A percentile compares a stretch with the other conserved stretches of the same genome.
These are phyloP conservation scores for Balaeniceps rex DNA, from an alignment of 2,113 vertebrate genomes.

Conservation along the genomic window DNA sequence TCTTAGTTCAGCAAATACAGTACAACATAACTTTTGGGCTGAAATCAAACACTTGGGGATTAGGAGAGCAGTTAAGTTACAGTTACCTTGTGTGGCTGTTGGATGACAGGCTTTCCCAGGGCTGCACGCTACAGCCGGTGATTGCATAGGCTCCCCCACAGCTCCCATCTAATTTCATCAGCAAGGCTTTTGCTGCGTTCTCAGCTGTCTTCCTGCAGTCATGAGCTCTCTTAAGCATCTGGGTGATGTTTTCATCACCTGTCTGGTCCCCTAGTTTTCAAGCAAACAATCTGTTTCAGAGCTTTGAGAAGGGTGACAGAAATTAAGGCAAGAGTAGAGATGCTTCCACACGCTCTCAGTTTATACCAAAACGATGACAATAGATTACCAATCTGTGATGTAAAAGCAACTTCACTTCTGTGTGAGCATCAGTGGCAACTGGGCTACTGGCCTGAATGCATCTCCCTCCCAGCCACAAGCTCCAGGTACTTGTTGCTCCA, in stretches of 20 bases:
- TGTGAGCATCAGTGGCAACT: neutral
- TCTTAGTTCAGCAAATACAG: neutral
- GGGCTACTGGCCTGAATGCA: neutral
- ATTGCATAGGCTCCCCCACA: constrained; percentile 81
- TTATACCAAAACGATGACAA: neutral
- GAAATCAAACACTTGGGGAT: neutral
- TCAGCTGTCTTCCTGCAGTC: constrained; percentile 87
- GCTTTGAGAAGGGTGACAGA: neutral
- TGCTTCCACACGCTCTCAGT: neutral
- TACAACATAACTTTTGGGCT: neutral
- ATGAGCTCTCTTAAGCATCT: constrained; percentile 85
- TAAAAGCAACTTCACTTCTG: neutral
- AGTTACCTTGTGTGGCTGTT: constrained; percentile 88
- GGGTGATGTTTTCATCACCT: constrained; percentile 82
- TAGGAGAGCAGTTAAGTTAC: neutral
- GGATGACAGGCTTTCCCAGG: constrained; percentile 88
- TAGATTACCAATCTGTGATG: neutral
- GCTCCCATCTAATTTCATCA: constrained; percentile 84
- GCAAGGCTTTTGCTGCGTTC: constrained; percentile 84
- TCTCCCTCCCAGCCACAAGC: neutral
- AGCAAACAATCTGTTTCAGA: constrained; percentile 40
- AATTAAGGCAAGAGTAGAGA: neutral
- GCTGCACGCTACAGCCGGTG: constrained; percentile 77
- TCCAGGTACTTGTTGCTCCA: neutral
- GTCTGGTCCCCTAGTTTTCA: constrained; percentile 76